These are phyloP conservation scores for Cygnus atratus DNA, from an alignment of 2,113 vertebrate genomes.

Conservation along the genomic window DNA sequence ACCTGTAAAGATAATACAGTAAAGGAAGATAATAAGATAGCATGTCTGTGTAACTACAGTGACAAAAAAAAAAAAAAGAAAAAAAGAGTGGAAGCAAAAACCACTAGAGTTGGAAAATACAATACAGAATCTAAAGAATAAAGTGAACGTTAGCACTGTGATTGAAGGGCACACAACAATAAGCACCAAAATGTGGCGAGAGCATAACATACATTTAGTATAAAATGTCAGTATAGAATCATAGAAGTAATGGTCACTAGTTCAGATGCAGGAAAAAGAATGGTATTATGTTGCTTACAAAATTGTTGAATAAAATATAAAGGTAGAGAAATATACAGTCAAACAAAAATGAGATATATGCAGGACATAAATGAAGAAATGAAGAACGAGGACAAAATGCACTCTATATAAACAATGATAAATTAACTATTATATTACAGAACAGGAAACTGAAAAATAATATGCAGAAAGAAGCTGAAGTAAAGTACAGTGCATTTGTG, in stretches of 20 bases:
- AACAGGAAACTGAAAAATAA: neutral
- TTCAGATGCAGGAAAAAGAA: slow-evolving; percentile 7
- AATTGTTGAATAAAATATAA: neutral
- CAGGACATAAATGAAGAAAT: neutral
- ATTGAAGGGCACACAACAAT: neutral
- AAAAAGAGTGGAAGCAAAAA: neutral
- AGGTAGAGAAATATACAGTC: neutral
- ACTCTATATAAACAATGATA: neutral
- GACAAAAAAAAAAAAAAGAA: neutral
- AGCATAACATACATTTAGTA: neutral
- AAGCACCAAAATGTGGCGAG: neutral
- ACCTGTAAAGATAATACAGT: neutral
- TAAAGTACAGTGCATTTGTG: neutral
- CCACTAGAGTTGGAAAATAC: neutral
- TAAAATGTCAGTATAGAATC: neutral
- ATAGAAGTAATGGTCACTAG: neutral
- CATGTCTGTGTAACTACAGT: neutral
- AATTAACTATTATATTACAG: neutral
- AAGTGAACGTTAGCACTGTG: neutral
- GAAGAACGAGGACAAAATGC: neutral
- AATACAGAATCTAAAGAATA: neutral
- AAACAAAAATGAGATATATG: neutral
- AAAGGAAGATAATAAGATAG: neutral
- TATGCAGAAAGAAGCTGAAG: neutral
- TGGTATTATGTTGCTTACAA: neutral